Percentiles rank a stretch among this genome's conserved stretches.
Evolutionary conservation across 2,888 invertebrate species (phyloP).

Genomic region (Agrenia bidenticulata): DNA sequence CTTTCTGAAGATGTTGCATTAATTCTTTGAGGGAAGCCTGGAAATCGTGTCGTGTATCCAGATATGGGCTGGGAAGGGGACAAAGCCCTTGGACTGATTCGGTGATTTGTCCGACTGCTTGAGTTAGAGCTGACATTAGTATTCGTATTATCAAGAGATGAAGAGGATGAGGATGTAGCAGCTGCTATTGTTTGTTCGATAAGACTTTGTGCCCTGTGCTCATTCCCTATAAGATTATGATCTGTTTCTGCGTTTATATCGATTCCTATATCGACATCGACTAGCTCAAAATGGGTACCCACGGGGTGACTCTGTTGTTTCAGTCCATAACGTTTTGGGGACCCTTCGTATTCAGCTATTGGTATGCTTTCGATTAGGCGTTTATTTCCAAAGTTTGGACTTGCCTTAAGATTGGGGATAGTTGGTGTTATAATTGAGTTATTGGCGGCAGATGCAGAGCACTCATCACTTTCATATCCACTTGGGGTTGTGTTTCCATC

Average conservation of each 20-base stretch:
- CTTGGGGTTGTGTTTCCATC: constrained; percentile 48
- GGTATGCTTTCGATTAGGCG: constrained; percentile 78
- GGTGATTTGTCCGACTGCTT: constrained; percentile 39
- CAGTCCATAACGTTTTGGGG: constrained; percentile 69
- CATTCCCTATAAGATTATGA: constrained; percentile 62
- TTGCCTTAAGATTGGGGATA: background rate
- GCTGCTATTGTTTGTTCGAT: constrained; percentile 21
- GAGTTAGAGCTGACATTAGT: constrained; percentile 41
- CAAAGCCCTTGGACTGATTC: constrained; percentile 44
- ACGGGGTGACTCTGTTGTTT: constrained; percentile 47
- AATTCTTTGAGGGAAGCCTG: constrained; percentile 76
- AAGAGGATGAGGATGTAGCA: constrained; percentile 40
- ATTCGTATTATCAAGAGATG: constrained; percentile 43
- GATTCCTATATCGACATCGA: constrained; percentile 41
- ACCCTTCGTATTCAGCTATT: constrained; percentile 91
- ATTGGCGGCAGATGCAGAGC: constrained; percentile 41
- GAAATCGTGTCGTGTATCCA: constrained; percentile 67
- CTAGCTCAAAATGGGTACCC: constrained; percentile 49
- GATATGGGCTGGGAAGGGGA: constrained; percentile 39
- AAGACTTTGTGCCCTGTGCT: constrained; percentile 55
- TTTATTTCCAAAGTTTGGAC: constrained; percentile 45
- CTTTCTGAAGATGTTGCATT: constrained; percentile 5
- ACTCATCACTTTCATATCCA: constrained; percentile 52
- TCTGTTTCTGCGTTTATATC: constrained; percentile 45
- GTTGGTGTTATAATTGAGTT: constrained; percentile 25